Conservation (phyloP, 2,888 invertebrate genomes). For the Drosophila monieri region DNA sequence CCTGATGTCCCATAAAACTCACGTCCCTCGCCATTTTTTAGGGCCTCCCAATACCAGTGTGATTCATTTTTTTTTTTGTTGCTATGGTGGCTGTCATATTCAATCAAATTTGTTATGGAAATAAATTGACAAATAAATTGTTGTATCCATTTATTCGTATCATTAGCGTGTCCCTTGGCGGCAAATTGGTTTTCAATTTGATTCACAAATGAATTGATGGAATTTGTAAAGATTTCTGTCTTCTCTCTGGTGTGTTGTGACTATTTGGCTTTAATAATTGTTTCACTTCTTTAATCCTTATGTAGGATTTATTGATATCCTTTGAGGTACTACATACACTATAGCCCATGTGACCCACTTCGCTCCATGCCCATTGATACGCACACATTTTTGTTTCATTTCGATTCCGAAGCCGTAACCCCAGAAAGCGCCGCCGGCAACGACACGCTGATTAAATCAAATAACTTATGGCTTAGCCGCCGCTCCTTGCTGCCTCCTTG, state of each 20-base stretch:
- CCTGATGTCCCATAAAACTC: conserved; percentile 61
- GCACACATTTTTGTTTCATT: conserved; percentile 49
- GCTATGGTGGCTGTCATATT: conserved; percentile 40
- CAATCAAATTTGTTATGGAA: conserved; percentile 69
- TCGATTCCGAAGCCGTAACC: conserved; percentile 56
- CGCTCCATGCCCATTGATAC: conserved; percentile 15
- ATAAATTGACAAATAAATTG: conserved; percentile 64
- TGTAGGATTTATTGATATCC: not conserved
- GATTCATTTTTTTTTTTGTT: conserved; percentile 38
- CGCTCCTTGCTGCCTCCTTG: conserved; percentile 15
- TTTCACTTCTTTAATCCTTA: not conserved
- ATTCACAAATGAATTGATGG: conserved; percentile 35
- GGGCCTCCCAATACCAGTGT: conserved; percentile 28
- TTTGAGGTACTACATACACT: conserved; percentile 10
- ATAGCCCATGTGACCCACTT: conserved; percentile 16
- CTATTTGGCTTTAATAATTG: not conserved
- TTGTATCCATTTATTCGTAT: conserved; percentile 52
- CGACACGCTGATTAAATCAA: conserved; percentile 76
- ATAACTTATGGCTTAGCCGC: conserved; percentile 73
- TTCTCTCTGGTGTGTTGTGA: not conserved
- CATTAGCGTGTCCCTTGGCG: conserved; percentile 22
- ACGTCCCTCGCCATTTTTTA: conserved; percentile 6
- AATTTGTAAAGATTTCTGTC: conserved; percentile 28
- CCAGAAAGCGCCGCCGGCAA: conserved; percentile 45
- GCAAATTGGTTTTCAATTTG: conserved; percentile 42